Conservation (phyloP, 2,888 invertebrate species). For the Megamerina dolium region DNA sequence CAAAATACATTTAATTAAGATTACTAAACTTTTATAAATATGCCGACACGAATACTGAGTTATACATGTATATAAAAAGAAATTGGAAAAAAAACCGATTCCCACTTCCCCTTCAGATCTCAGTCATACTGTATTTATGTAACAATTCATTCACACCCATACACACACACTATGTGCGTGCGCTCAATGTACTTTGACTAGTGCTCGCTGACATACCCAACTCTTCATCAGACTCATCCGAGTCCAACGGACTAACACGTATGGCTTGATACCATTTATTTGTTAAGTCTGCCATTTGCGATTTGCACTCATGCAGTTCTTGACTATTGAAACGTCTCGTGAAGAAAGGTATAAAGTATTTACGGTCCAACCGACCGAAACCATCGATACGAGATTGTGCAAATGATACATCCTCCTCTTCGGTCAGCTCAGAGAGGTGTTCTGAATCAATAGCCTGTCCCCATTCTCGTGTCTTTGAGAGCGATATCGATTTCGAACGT, state of each 20-base stretch:
- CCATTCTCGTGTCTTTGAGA: constrained; percentile 98
- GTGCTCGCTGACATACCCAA: constrained; percentile 40
- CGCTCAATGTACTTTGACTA: constrained; percentile 30
- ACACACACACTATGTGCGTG: constrained; percentile 9
- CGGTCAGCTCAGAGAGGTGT: constrained; percentile 85
- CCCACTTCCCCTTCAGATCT: no score
- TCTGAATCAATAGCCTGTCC: constrained; percentile 91
- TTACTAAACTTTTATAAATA: no score
- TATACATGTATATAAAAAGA: no score
- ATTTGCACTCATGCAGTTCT: constrained; percentile 93
- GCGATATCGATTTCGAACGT: constrained; percentile 73
- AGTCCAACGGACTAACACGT: constrained; percentile 78
- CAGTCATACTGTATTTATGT: no score
- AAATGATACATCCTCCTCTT: constrained; percentile 83
- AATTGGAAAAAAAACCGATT: no score
- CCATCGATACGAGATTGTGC: constrained; percentile 75
- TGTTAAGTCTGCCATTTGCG: constrained; percentile 92
- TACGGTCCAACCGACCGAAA: constrained; percentile 85
- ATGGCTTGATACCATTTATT: constrained; percentile 98
- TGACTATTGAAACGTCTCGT: constrained; percentile 92
- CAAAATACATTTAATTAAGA: no score
- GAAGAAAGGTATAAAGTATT: constrained; percentile 94
- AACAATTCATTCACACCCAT: neutral
- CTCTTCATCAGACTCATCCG: constrained; percentile 65
- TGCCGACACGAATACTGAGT: no score